These are phyloP conservation scores for Columba guinea DNA, from an alignment of 2,797 vertebrate genomes.

Conservation along the genomic window DNA sequence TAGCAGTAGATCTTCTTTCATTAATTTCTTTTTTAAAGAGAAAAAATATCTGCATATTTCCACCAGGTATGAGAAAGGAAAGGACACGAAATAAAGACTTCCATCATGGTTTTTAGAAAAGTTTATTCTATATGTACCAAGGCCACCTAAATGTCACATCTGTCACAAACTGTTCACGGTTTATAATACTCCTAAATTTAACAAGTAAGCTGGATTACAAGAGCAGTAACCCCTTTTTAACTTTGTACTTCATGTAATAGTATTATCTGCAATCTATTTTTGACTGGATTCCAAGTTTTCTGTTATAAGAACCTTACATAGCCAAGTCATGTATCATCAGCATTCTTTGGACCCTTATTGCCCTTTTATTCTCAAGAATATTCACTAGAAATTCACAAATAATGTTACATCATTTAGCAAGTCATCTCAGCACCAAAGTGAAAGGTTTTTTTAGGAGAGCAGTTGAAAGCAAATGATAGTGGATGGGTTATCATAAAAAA, in stretches of 20 bases:
- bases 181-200: slow-evolving; percentile 49
- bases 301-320: neutral
- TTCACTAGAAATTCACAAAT: slow-evolving; percentile 50
- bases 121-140: slow-evolving; percentile 1
- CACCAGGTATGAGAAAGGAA: neutral
- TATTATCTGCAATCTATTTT: slow-evolving; percentile 52
- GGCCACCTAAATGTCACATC: neutral
- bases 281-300: slow-evolving; percentile 40
- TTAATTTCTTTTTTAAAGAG: neutral
- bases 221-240: slow-evolving; percentile 36
- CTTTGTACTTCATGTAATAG: slow-evolving; percentile 18
- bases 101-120: neutral
- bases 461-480: neutral
- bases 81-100: neutral
- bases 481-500: slow-evolving; percentile 1
- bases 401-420: slow-evolving; percentile 60
- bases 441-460: neutral
- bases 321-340: slow-evolving; percentile 12
- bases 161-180: neutral
- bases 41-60: neutral
- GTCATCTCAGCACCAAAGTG: neutral
- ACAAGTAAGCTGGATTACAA: slow-evolving; percentile 52
- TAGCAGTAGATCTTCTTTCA: neutral
- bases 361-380: slow-evolving; percentile 25
- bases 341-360: slow-evolving; percentile 29